Evolutionary conservation across 2,888 invertebrate species (phyloP), one percentile per base, ranked within the genome.

Genomic region (Perizoma affinitatum): DNA sequence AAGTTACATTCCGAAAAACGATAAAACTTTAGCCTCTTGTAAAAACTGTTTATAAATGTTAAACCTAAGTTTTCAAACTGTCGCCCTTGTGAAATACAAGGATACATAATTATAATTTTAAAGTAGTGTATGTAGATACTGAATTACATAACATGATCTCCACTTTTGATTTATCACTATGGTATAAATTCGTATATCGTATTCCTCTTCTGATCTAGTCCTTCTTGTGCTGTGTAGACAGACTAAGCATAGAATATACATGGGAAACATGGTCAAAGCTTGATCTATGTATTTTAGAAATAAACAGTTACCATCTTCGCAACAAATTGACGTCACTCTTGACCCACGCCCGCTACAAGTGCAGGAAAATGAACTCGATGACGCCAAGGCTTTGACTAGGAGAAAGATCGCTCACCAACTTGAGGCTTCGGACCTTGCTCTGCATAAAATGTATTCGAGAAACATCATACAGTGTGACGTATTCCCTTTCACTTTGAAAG

Each of bases 321-420:
- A 96, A 78, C 92, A 93, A 73, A 92, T 94, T 45, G 93, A 95
- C 59, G 90, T 97, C 7, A 93, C 95, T 48, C 84, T 97, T 0
- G 96, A 97, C 79, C 84, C 90, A 0, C 92, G 96, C 48, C 95
- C 96, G 4, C 92, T 94, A 0, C 83, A 86, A 9, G 94, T 95
- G 58, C 93, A 96, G 54, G 92, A 95, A 45, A 78, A 86, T 4
- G 93, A 93, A 54, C 80, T 96, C 5, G 89, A 94, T 1, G 92
- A 92, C 0, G 94, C 96, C 63, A 92, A 95, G 70, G 93, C 94
- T 4, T 84, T 96, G 41, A 94, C 96, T 0, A 88, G 92, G 34
- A 89, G 94, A 44, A 96, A 96, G 79, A 79, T 95, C 40, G 95
- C 95, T 0, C 96, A 94, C 75, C 94, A 95, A 65, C 90, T 96